phyloP scores from a whole-genome alignment of 2,113 vertebrate genomes.

The Lepisosteus osseus region DNA sequence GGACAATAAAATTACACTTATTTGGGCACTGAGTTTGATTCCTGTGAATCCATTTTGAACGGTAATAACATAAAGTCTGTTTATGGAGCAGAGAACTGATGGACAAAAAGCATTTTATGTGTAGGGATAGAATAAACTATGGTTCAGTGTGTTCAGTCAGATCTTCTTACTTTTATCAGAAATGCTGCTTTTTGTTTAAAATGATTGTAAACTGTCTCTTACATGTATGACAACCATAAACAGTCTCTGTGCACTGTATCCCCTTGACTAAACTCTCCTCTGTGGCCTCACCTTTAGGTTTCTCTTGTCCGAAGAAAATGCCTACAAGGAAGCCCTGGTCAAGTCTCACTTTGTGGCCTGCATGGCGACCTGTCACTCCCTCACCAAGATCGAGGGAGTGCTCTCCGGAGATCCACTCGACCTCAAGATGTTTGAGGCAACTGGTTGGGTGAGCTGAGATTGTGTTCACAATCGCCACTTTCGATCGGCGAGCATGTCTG shows the following conservation, averaged over 20 bases:
- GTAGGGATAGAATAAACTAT: too few relatives aligned
- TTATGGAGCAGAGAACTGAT: too few relatives aligned
- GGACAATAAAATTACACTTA: too few relatives aligned
- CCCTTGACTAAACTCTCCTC: background rate
- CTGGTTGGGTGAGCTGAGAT: slow-evolving; percentile 84
- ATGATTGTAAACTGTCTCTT: too few relatives aligned
- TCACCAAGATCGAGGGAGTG: slow-evolving; percentile 92
- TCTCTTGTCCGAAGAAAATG: slow-evolving; percentile 79
- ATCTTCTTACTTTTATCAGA: background rate
- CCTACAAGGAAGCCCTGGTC: slow-evolving; percentile 80
- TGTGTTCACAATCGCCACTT: background rate
- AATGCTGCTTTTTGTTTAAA: background rate
- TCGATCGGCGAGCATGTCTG: too few relatives aligned
- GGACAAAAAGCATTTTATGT: too few relatives aligned
- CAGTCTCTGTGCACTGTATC: background rate
- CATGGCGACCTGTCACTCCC: slow-evolving; percentile 97
- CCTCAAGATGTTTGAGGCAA: slow-evolving; percentile 97
- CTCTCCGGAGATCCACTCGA: slow-evolving; percentile 95
- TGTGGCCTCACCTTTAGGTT: slow-evolving; percentile 62
- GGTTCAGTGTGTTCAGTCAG: too few relatives aligned
- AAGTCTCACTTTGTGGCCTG: slow-evolving; percentile 92
- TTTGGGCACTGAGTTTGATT: too few relatives aligned
- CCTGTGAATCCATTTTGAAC: too few relatives aligned
- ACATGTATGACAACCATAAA: too few relatives aligned
- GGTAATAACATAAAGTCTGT: too few relatives aligned